Base-by-base conservation (phyloP, 1,140 invertebrate genomes). In the Nylanderia fulva region DNA sequence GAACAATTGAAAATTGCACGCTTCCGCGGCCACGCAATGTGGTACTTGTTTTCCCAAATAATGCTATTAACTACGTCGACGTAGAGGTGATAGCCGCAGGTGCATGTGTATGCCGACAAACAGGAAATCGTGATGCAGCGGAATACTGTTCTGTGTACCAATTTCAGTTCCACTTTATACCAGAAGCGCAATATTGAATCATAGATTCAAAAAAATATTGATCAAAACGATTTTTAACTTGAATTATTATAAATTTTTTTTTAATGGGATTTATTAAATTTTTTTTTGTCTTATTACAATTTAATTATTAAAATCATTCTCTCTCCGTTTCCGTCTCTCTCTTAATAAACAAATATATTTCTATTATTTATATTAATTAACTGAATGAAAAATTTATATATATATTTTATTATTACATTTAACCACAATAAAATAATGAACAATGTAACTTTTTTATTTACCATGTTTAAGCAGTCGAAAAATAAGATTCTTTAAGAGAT, bases 1-100 rank as follows among this genome's bases (percentile, higher is more conserved):
- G 71, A 63, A 76, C 72, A 76, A 84, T 84, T 84, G 68, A 84
- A 84, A 84, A 84, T 84, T 84, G 80, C 42, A 76, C 29, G 80
- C 80, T 84, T 76, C 72, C 80, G 56, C 80, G 71, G 42, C 56
- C 58, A 61, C 58, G 42, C 80, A 76, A 61, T 76, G 58, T n/a
- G 21, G 58, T 63, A 61, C 69, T 76, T 84, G 80, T 84, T 84
- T 84, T 84, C 80, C 80, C 80, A 84, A 84, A 84, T 84, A 84
- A 84, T 84, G 58, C 80, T 76, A 84, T 84, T 84, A 84, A 84
- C 80, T 74, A 58, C 58, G 69, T 42, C 77, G 66, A 72, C 52
- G 52, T 52, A 33, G 66, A 60, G 71, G 80, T 76, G 80, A 76
- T 76, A 42, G 60, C 71, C 69, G 42, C 69, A 84, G 80, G 56